Evolutionary conservation across 1,140 invertebrate species (phyloP).

Genomic region (Cotesia chilonis): DNA sequence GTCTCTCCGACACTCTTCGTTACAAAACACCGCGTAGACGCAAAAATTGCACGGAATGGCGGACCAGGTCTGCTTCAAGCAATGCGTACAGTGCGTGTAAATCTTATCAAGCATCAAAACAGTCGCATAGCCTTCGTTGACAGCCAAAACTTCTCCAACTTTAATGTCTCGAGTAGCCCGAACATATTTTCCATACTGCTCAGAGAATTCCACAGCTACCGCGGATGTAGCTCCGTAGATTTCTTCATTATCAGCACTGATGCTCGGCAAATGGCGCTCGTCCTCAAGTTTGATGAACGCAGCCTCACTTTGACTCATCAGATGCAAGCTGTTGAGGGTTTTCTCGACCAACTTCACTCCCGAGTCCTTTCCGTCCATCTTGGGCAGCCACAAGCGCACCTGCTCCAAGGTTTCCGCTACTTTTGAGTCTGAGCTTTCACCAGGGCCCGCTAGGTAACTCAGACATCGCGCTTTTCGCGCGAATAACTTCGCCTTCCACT

Average conservation of each 20-base stretch:
- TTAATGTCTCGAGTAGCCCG: constrained; percentile 70
- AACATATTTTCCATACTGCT: constrained; percentile 71
- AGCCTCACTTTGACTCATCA: neutral
- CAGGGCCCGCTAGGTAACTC: neutral
- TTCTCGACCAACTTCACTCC: neutral
- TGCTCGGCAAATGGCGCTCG: constrained; percentile 18
- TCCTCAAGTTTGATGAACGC: constrained; percentile 24
- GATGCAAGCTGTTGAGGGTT: constrained; percentile 2
- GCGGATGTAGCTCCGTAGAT: constrained; percentile 32
- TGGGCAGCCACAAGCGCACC: constrained; percentile 6
- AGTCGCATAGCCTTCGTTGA: constrained; percentile 79
- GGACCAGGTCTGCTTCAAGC: constrained; percentile 71
- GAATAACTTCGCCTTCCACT: constrained; percentile 30
- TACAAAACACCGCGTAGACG: constrained; percentile 75
- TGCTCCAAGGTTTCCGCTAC: constrained; percentile 10
- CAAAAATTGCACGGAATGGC: constrained; percentile 72
- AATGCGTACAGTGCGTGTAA: constrained; percentile 76
- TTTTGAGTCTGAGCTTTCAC: neutral
- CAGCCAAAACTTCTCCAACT: constrained; percentile 78
- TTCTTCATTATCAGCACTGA: constrained; percentile 29
- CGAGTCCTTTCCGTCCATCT: constrained; percentile 16
- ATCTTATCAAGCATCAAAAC: constrained; percentile 71
- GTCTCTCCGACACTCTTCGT: constrained; percentile 70
- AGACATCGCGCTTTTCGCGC: constrained; percentile 28
- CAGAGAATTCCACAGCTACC: constrained; percentile 27